phyloP scores from a whole-genome alignment of 2,888 invertebrate genomes.

The Polydrusus cervinus region DNA sequence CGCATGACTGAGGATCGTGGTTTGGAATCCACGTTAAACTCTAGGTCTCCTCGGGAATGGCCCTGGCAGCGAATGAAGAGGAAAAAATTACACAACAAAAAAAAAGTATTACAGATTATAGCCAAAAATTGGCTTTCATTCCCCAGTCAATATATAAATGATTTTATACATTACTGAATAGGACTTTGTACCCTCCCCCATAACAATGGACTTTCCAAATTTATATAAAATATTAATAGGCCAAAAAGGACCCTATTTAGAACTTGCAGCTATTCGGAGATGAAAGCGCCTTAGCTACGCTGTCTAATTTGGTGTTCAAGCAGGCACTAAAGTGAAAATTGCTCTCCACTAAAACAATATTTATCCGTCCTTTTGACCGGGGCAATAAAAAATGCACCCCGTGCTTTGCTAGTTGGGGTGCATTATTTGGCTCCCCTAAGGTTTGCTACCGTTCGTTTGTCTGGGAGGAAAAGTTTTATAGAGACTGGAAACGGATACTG shows the following conservation, averaged over 20 bases:
- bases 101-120: too few relatives aligned
- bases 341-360: conserved; percentile 70
- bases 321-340: conserved; percentile 66
- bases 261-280: conserved; percentile 48
- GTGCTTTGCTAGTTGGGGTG: conserved; percentile 60
- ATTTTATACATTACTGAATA: background rate
- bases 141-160: too few relatives aligned
- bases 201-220: conserved; percentile 39
- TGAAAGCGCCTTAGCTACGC: conserved; percentile 50
- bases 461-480: conserved; percentile 47
- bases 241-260: conserved; percentile 40
- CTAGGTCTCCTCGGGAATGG: too few relatives aligned
- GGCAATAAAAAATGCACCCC: conserved; percentile 70
- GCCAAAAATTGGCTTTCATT: too few relatives aligned
- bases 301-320: conserved; percentile 58
- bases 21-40: too few relatives aligned
- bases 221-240: conserved; percentile 54
- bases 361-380: conserved; percentile 67
- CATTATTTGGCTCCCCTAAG: conserved; percentile 65
- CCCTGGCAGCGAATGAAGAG: too few relatives aligned
- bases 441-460: conserved; percentile 55
- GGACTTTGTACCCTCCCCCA: background rate
- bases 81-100: too few relatives aligned
- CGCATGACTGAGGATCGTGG: too few relatives aligned
- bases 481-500: conserved; percentile 41